Evolutionary conservation across 92 coral and sea anemone species (phyloP).

Genomic region (Parazoanthus atlanticus): DNA sequence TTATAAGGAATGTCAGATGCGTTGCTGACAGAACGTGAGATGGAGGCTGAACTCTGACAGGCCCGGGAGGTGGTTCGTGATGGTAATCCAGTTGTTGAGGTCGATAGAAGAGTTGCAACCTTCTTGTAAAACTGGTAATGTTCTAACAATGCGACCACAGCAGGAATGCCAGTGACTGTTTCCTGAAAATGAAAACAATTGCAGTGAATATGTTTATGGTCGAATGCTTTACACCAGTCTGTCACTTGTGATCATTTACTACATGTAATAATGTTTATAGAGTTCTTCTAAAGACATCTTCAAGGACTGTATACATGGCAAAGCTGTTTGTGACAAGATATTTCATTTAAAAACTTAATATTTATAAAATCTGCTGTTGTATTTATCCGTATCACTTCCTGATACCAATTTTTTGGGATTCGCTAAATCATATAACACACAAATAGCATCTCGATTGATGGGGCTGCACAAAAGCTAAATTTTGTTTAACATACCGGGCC

Average conservation of each 20-base stretch:
- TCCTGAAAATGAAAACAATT: slow-evolving; percentile 50
- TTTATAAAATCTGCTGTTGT: neutral
- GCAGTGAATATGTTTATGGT: no score
- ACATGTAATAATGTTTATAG: no score
- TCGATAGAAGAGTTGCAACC: slow-evolving; percentile 64
- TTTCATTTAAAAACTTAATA: no score
- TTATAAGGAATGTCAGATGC: slow-evolving; percentile 89
- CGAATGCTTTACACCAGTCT: neutral
- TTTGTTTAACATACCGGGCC: neutral
- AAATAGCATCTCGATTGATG: no score
- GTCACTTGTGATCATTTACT: neutral
- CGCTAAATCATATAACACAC: neutral
- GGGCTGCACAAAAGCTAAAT: neutral
- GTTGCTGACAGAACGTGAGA: slow-evolving; percentile 72
- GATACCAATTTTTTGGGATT: neutral
- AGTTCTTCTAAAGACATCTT: no score
- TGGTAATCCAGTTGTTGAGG: slow-evolving; percentile 47
- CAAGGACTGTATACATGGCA: no score
- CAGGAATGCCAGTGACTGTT: slow-evolving; percentile 57
- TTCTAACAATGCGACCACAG: slow-evolving; percentile 68
- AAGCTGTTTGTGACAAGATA: no score
- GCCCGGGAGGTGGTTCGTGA: slow-evolving; percentile 80
- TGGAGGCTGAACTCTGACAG: slow-evolving; percentile 86
- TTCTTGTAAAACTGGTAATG: slow-evolving; percentile 86
- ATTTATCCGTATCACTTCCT: neutral